Conservation (phyloP, 2,113 vertebrate genomes). For the Gasterosteus aculeatus region DNA sequence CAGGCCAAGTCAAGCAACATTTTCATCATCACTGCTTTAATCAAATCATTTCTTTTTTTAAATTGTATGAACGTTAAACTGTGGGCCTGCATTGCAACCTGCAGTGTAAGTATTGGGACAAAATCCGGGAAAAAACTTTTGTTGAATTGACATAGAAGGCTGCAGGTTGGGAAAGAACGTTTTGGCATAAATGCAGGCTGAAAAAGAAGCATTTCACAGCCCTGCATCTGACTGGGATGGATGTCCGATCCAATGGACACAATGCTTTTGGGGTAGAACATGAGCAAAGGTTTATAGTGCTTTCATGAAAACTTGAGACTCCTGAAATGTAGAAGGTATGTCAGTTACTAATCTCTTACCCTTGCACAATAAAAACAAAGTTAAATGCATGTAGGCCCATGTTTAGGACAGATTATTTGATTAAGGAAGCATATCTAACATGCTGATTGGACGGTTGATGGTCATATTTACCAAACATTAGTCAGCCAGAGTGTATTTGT, state of each 20-base stretch:
- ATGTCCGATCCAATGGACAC: slow-evolving; percentile 62
- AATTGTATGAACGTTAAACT: slow-evolving; percentile 11
- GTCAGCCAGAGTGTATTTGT: slow-evolving; percentile 66
- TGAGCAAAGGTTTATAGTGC: slow-evolving; percentile 55
- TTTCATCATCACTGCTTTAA: slow-evolving; percentile 8
- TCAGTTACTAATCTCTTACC: slow-evolving; percentile 59
- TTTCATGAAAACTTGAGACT: slow-evolving; percentile 56
- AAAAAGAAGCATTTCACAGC: slow-evolving; percentile 70
- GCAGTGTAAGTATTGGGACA: neutral
- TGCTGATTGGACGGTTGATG: slow-evolving; percentile 70
- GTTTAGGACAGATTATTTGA: slow-evolving; percentile 25
- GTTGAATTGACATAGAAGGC: slow-evolving; percentile 64
- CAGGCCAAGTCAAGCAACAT: slow-evolving; percentile 55
- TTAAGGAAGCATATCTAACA: slow-evolving; percentile 46
- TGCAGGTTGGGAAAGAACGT: slow-evolving; percentile 53
- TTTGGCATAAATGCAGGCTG: slow-evolving; percentile 59
- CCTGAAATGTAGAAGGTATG: slow-evolving; percentile 70
- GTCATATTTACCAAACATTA: slow-evolving; percentile 79
- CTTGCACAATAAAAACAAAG: slow-evolving; percentile 34
- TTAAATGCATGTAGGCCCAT: slow-evolving; percentile 34
- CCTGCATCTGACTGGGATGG: slow-evolving; percentile 65
- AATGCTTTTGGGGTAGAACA: slow-evolving; percentile 64
- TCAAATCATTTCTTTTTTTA: neutral
- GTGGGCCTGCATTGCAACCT: neutral
- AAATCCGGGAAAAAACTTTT: neutral